Percentiles rank a stretch among this genome's conserved stretches.
These are phyloP conservation scores for Meriones unguiculatus DNA, from an alignment of 2,113 vertebrate genomes.

Conservation along the genomic window DNA sequence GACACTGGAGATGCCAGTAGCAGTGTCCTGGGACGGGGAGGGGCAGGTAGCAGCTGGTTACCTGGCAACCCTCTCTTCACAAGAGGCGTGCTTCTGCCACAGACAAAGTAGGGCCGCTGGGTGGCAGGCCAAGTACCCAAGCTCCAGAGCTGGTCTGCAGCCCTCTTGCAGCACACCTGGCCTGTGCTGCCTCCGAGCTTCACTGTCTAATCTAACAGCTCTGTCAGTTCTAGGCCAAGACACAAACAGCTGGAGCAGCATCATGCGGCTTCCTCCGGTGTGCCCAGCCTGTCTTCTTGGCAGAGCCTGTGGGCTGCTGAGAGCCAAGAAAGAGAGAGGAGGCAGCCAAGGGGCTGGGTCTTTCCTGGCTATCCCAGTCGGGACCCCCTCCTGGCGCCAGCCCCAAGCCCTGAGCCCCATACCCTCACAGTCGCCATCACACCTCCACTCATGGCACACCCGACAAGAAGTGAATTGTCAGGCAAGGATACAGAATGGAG, in stretches of 20 bases:
- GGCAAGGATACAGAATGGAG: not conserved
- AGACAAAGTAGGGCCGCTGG: not conserved
- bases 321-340: not conserved
- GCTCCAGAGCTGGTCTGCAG: not conserved
- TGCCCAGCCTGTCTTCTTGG: not conserved
- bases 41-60: accelerated
- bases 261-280: not conserved
- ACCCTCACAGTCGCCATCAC: not conserved
- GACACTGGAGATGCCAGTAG: not conserved
- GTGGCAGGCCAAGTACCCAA: not conserved
- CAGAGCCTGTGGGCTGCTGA: not conserved
- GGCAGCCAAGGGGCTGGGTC: not conserved
- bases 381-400: not conserved
- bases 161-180: too few species aligned
- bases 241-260: not conserved
- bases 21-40: accelerated
- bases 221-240: not conserved
- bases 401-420: not conserved
- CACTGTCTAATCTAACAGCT: not conserved
- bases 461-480: not conserved
- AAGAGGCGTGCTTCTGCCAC: not conserved
- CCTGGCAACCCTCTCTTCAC: not conserved
- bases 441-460: not conserved
- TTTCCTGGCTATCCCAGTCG: not conserved
- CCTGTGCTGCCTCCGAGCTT: not conserved